Evolutionary conservation across 2,113 vertebrate species (phyloP).

Genomic region (Diadophis punctatus): DNA sequence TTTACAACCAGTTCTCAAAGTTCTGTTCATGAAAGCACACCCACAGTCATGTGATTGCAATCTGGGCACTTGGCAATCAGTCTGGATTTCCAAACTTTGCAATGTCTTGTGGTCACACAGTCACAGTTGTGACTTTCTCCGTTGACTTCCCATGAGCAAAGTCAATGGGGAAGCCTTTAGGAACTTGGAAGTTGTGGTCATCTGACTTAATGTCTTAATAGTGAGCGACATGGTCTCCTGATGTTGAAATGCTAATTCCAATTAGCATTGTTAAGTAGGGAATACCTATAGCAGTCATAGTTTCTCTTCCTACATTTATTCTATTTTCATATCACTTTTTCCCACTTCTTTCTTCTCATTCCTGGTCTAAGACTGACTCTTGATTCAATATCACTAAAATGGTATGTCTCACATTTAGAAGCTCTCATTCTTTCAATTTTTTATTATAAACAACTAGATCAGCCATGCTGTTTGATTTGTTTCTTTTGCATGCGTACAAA

Average conservation of each 20-base stretch:
- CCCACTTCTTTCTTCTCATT: background rate
- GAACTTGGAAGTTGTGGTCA: background rate
- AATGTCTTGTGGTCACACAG: background rate
- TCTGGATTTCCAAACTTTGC: background rate
- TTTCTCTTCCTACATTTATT: background rate
- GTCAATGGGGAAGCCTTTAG: background rate
- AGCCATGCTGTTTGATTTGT: background rate
- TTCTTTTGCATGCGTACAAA: background rate
- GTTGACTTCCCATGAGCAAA: background rate
- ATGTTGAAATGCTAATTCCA: background rate
- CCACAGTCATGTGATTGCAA: background rate
- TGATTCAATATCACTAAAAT: background rate
- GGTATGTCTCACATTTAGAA: background rate
- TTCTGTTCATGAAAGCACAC: background rate
- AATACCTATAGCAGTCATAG: background rate
- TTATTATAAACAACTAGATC: background rate
- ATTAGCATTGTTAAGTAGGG: background rate
- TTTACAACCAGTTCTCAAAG: background rate
- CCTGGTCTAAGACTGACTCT: background rate
- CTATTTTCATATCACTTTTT: background rate
- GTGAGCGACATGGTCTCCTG: background rate
- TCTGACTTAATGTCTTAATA: background rate
- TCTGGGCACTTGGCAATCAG: background rate
- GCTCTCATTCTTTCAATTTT: background rate
- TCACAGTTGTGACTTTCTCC: background rate